Conservation (phyloP, 2,113 vertebrate species). For the Cyprinus carpio region DNA sequence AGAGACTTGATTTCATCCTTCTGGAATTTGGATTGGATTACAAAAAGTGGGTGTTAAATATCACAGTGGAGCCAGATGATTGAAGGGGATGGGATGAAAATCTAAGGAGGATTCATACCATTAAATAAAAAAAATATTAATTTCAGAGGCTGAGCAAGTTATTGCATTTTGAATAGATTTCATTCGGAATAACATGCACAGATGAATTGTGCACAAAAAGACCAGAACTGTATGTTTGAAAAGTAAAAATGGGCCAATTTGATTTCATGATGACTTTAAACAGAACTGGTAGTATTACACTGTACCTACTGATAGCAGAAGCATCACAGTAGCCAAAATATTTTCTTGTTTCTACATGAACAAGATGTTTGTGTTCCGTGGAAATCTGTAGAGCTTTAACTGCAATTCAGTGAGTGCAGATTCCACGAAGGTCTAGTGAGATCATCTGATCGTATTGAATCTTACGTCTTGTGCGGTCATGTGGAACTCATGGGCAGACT, state of each 20-base stretch:
- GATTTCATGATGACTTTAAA: not conserved
- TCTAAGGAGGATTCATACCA: not conserved
- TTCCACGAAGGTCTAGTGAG: not conserved
- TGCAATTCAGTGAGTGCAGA: not conserved
- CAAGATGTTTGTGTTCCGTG: not conserved
- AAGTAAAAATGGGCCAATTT: not conserved
- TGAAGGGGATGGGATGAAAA: not conserved
- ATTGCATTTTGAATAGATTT: not conserved
- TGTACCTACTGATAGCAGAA: not conserved
- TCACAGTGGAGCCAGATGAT: not conserved
- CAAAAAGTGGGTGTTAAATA: not conserved
- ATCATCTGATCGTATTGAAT: slow-evolving; percentile 13
- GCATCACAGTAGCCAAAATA: not conserved
- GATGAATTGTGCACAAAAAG: not conserved
- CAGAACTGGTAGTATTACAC: not conserved
- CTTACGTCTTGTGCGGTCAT: slow-evolving; percentile 93
- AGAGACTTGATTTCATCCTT: not conserved
- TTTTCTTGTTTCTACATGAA: not conserved
- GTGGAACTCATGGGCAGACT: slow-evolving; percentile 94
- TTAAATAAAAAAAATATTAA: not conserved
- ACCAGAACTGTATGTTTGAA: not conserved
- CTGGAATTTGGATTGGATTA: not conserved
- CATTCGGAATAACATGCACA: not conserved
- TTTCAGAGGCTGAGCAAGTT: not conserved
- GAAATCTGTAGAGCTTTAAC: not conserved